Percentiles rank a stretch among this genome's conserved stretches.
phyloP scores from a whole-genome alignment of 2,797 vertebrate species.

The Masticophis lateralis region DNA sequence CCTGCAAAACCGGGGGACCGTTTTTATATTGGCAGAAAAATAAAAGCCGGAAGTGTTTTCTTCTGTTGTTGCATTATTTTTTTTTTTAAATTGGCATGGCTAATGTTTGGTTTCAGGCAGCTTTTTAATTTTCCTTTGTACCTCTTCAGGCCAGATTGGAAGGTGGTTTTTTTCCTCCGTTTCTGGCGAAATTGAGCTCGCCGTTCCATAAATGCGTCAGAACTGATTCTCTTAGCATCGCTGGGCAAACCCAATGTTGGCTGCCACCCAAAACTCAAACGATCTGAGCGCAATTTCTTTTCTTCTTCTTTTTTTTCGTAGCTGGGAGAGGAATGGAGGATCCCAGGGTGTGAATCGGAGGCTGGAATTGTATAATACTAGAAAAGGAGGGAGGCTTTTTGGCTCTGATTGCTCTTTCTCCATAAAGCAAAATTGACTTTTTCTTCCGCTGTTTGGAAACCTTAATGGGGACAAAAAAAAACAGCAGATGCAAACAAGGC shows the following conservation, averaged over 20 bases:
- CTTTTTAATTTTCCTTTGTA: background rate
- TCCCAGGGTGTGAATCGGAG: background rate
- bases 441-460: background rate
- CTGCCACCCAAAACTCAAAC: background rate
- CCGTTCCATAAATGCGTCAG: background rate
- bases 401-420: background rate
- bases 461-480: background rate
- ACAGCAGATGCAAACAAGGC: background rate
- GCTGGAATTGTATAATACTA: background rate
- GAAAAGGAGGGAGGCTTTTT: background rate
- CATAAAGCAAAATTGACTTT: background rate
- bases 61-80: background rate
- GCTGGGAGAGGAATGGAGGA: background rate
- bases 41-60: background rate
- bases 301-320: background rate
- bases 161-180: background rate
- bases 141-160: background rate
- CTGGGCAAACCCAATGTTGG: background rate
- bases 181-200: background rate
- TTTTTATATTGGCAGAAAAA: background rate
- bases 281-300: background rate
- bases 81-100: background rate
- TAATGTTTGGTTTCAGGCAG: background rate
- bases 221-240: background rate
- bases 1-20: background rate